phyloP scores from a whole-genome alignment of 2,888 invertebrate genomes.

The Sinotaia quadrata region DNA sequence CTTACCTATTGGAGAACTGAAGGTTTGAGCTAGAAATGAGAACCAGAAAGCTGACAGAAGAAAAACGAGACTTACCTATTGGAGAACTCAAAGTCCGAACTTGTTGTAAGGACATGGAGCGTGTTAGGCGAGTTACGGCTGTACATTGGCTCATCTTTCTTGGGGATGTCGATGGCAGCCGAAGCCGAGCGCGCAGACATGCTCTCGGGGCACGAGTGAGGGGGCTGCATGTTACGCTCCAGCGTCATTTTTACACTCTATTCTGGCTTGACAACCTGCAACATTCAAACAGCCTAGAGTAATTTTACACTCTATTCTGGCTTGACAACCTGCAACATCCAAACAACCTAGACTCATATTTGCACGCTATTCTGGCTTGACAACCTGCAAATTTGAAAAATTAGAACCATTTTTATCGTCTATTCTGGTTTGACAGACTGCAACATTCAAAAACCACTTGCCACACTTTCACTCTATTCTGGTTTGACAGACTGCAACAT shows the following conservation, averaged over 20 bases:
- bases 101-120: conserved; percentile 68
- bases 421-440: too few relatives aligned
- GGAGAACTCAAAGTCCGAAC: conserved; percentile 69
- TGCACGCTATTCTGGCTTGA: not conserved
- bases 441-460: too few relatives aligned
- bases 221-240: conserved; percentile 61
- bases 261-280: not conserved
- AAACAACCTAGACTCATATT: too few relatives aligned
- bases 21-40: too few relatives aligned
- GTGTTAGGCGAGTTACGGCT: conserved; percentile 70
- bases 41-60: too few relatives aligned
- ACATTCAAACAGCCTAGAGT: conserved; percentile 1
- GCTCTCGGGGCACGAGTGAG: conserved; percentile 37
- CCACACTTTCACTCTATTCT: too few relatives aligned
- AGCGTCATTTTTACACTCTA: conserved; percentile 53
- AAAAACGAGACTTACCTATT: conserved; percentile 69
- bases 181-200: conserved; percentile 38
- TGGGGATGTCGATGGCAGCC: conserved; percentile 45
- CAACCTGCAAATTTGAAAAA: too few relatives aligned
- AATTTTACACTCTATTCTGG: conserved; percentile 25
- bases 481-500: too few relatives aligned
- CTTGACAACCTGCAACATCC: conserved; percentile 1
- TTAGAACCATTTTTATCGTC: too few relatives aligned
- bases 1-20: too few relatives aligned
- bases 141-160: conserved; percentile 70